Conservation (phyloP, 1,140 invertebrate species). For the Euwallacea similis region DNA sequence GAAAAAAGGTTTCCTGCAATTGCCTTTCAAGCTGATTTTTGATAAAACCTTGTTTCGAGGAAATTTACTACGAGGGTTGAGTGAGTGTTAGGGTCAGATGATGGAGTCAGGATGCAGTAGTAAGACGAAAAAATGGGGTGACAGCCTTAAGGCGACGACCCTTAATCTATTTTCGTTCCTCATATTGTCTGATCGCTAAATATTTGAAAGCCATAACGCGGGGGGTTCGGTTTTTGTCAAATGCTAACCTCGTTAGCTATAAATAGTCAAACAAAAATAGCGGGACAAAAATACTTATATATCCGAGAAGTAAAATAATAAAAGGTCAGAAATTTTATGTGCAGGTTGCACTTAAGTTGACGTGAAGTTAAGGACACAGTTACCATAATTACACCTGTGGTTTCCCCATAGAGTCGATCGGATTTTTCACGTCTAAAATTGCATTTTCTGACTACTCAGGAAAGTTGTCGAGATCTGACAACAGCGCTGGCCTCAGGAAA, state of each 20-base stretch:
- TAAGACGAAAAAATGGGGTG: not conserved
- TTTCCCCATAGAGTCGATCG: no score
- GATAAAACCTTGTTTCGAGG: not conserved
- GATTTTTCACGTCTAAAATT: no score
- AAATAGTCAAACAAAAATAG: slow-evolving; percentile 19
- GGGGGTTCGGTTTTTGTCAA: slow-evolving; percentile 13
- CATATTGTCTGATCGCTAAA: not conserved
- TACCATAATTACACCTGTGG: no score
- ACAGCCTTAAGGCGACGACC: slow-evolving; percentile 1
- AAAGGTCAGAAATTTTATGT: slow-evolving; percentile 10
- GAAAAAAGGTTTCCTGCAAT: slow-evolving; percentile 26
- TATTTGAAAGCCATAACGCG: slow-evolving; percentile 2
- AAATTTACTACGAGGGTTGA: not conserved
- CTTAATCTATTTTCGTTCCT: not conserved
- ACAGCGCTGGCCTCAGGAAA: slow-evolving; percentile 3
- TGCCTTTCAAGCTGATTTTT: slow-evolving; percentile 23
- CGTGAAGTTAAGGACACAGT: no score
- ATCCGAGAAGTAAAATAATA: slow-evolving; percentile 1
- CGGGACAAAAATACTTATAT: not conserved
- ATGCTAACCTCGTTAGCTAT: slow-evolving; percentile 7
- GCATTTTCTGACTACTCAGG: no score
- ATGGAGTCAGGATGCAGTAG: no score
- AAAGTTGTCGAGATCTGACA: not conserved
- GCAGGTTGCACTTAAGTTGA: no score
- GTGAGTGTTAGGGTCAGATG: not conserved